Percentiles rank a stretch among this genome's conserved stretches.
phyloP scores from a whole-genome alignment of 2,888 invertebrate species.

The Cantharis lateralis region DNA sequence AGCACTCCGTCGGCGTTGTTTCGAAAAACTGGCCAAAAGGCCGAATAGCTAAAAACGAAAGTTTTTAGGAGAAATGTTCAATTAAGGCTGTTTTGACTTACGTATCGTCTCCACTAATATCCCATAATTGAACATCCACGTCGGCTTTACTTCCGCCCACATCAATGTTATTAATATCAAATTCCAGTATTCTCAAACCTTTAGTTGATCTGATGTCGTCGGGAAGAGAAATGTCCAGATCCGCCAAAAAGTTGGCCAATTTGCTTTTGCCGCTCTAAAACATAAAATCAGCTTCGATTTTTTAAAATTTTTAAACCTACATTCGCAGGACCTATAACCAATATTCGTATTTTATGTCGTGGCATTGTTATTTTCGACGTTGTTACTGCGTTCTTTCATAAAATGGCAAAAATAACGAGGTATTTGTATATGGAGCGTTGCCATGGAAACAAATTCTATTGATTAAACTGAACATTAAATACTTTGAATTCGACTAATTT shows the following conservation, averaged over 20 bases:
- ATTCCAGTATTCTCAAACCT: constrained; percentile 41
- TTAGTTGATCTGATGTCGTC: constrained; percentile 39
- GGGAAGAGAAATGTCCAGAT: constrained; percentile 38
- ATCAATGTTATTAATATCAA: constrained; percentile 39
- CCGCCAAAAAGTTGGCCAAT: constrained; percentile 41
- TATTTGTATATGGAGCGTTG: background rate
- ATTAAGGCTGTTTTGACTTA: constrained; percentile 21
- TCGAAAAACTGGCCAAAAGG: constrained; percentile 42
- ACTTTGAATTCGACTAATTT: background rate
- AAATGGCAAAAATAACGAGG: background rate
- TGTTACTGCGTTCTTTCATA: background rate
- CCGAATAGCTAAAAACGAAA: constrained; percentile 35
- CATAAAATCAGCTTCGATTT: background rate
- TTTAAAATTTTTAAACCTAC: constrained; percentile 31
- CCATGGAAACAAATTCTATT: background rate
- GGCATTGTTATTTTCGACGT: constrained; percentile 5
- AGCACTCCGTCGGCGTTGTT: constrained; percentile 42
- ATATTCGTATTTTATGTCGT: constrained; percentile 37
- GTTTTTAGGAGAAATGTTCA: background rate
- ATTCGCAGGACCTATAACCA: constrained; percentile 39
- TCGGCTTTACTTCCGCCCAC: constrained; percentile 35
- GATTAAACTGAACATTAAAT: background rate
- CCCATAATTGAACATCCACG: constrained; percentile 44
- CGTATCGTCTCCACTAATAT: constrained; percentile 44
- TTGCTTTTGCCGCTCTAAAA: constrained; percentile 40